Conservation (phyloP, 2,113 vertebrate species). For the Sander vitreus region DNA sequence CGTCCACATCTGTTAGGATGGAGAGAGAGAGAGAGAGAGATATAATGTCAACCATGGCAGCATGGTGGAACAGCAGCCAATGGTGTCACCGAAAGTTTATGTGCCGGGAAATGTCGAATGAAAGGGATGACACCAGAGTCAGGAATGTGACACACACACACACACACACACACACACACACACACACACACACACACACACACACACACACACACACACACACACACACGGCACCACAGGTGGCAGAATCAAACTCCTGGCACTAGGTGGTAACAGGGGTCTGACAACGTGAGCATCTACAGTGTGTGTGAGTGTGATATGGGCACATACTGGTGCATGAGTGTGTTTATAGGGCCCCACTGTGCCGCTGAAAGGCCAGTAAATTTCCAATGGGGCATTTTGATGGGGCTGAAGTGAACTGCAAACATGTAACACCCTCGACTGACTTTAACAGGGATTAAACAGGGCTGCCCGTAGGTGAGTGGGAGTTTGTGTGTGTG, state of each 20-base stretch:
- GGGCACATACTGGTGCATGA: conserved; percentile 1
- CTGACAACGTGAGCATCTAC: neutral
- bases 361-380: conserved; percentile 53
- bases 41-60: neutral
- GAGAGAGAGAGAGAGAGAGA: conserved; percentile 5
- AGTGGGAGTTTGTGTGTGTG: conserved; percentile 2
- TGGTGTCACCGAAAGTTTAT: conserved; percentile 56
- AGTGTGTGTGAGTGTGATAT: conserved; percentile 6
- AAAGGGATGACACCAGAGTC: conserved; percentile 52
- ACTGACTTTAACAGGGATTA: conserved; percentile 66
- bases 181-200: neutral
- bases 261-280: neutral
- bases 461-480: neutral
- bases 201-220: conserved; percentile 10
- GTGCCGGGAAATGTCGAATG: conserved; percentile 38
- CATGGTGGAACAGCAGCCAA: conserved; percentile 11
- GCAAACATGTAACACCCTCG: conserved; percentile 60
- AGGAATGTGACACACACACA: conserved; percentile 49
- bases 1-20: conserved; percentile 90
- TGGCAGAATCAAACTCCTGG: conserved; percentile 19
- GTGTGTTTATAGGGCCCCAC: conserved; percentile 49
- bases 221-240: neutral
- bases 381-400: conserved; percentile 67
- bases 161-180: conserved; percentile 10
- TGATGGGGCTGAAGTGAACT: conserved; percentile 58